Evolutionary conservation across 2,113 vertebrate species (phyloP).

Genomic region (Neopipo cinnamomea): DNA sequence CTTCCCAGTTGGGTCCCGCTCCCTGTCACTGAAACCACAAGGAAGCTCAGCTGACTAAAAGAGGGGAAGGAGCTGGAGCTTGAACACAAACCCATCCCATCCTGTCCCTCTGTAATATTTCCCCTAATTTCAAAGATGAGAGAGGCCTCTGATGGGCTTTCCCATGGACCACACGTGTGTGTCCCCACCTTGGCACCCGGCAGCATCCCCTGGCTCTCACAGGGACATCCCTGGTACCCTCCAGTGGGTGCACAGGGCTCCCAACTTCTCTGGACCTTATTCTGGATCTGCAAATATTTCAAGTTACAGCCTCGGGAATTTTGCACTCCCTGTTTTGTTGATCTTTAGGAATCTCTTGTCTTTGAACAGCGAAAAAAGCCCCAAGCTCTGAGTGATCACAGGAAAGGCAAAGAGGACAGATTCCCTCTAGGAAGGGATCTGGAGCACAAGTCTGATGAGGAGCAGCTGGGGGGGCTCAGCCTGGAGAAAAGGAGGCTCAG

Average conservation of each 20-base stretch:
- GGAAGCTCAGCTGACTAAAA: neutral
- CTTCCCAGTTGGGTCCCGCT: fast-evolving
- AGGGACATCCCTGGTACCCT: too few relatives aligned
- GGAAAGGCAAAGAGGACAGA: neutral
- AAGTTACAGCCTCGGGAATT: neutral
- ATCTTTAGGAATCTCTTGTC: neutral
- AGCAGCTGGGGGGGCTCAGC: neutral
- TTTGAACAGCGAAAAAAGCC: neutral
- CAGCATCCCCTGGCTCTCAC: neutral
- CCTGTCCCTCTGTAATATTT: neutral
- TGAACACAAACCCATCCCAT: neutral
- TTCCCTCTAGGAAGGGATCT: neutral
- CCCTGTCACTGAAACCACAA: fast-evolving
- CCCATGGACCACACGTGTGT: fast-evolving
- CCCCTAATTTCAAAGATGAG: neutral
- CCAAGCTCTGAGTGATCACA: neutral
- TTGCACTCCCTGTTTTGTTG: neutral
- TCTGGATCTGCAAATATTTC: neutral
- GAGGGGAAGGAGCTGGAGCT: neutral
- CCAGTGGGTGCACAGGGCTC: neutral
- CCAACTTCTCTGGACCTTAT: neutral
- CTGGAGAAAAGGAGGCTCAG: neutral
- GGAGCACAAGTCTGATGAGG: neutral
- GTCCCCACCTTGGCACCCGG: neutral
- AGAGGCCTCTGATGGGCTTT: neutral